Base-by-base conservation (phyloP, 2,113 vertebrate genomes). In the Hassar affinis region DNA sequence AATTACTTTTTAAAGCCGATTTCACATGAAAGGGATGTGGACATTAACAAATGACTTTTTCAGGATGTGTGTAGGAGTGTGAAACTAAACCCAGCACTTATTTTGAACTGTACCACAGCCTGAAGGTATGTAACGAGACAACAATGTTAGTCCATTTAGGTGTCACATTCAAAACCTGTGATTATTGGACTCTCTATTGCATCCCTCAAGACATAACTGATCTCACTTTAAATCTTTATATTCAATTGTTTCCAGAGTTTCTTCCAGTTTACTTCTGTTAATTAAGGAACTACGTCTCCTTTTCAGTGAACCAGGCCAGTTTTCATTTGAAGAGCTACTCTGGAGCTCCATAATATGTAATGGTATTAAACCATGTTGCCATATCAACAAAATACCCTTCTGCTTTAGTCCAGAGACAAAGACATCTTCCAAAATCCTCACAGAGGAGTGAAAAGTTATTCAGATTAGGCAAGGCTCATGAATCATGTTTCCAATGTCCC, bases 1-100 rank as follows among this genome's bases (percentile, higher is more conserved):
- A 81, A 92, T 88, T 59, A 64, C 66, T 88, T 87, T 86, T 85
- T 78, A 86, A 69, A 51, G 54, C n/a, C 54, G 9, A 47, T 6
- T 47, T 66, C n/a, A 81, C 59, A 81, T 54, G 62, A 81, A 80
- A 79, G 57, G 57, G n/a, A 17, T 22, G 6, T 47, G 30, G 38
- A 56, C 42, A 69, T 68, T 51, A 59, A 42, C 12, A 35, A 59
- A 42, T 49, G n/a, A n/a, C n/a, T 75, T 35, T 57, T 61, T 14
- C 25, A 35, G 56, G 27, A 42, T 45, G n/a, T 45, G 38, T 45
- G 45, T 59, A 72, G 38, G 52, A 54, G 56, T 42, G n/a, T 42
- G 10, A 51, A 82, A n/a, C 27, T 47, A 51, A 74, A 38, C 27
- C 6, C 59, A 20, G 25, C 22, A 35, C 3, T 62, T 35, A 66